Evolutionary conservation across 2,113 vertebrate species (phyloP), one percentile per base, ranked within the genome.

Genomic region (Mus pahari): DNA sequence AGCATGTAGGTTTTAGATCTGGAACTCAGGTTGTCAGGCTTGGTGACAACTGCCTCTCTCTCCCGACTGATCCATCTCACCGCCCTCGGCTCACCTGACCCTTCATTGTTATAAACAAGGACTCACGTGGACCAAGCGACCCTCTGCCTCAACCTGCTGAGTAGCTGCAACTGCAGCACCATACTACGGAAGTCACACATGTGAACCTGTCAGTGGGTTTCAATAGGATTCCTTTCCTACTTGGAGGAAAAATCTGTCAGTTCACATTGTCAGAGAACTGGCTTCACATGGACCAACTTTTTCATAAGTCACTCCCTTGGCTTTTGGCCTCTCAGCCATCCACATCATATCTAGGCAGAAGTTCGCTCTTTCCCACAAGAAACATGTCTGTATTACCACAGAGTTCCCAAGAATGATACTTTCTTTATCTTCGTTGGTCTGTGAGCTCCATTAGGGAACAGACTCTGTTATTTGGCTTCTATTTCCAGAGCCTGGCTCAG

Each of bases 401-500:
- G 42, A 90, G 81, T 84, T 86, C 91, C 87, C 58, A 92, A 71
- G 84, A 74, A 79, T 48, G 12, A 83, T 31, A 39, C 68, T 55
- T 33, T 31, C 39, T 86, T 75, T 89, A 66, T 96, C 78, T 94
- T 77, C n/a, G 31, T 24, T 74, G 96, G 68, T 31, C 45, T 91
- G 36, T 91, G 91, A 95, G 77, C 24, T 84, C 60, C 42, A 45
- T 14, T 26, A 92, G 77, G 90, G 77, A 50, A 91, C 26, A 58
- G 84, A 83, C 24, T 92, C 70, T 77, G 58, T 86, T 92, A 89
- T 83, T 70, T 75, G 89, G 93, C 42, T 83, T 95, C 95, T 91
- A 89, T 94, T 98, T 97, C 89, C 77, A 94, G 96, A 94, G 45
- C 13, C 96, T 97, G 95, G 95, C 92, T 90, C 0, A 0, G 81